Evolutionary conservation across 1,140 invertebrate genomes (phyloP).

Genomic region (Aphidius ervi): DNA sequence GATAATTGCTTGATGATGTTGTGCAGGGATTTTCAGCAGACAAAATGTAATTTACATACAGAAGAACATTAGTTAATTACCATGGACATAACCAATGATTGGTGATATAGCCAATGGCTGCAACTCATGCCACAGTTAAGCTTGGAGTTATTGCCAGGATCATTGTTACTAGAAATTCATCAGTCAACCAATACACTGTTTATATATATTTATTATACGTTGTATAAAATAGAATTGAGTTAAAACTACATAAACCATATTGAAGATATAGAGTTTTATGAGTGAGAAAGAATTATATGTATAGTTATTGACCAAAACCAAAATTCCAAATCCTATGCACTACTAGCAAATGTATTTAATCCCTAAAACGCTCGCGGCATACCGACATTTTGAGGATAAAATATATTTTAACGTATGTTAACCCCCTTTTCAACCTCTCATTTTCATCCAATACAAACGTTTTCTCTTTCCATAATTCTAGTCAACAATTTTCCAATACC

Average conservation of each 20-base stretch:
- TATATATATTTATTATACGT: slow-evolving; percentile 12
- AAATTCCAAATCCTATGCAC: slow-evolving; percentile 8
- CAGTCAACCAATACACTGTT: slow-evolving; percentile 34
- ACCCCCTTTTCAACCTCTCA: not conserved
- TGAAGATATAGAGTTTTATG: not conserved
- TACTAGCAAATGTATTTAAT: slow-evolving; percentile 23
- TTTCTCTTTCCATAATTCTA: not conserved
- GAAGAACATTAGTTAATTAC: slow-evolving; percentile 55
- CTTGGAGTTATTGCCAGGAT: slow-evolving; percentile 52
- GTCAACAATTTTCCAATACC: slow-evolving; percentile 1
- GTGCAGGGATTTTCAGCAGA: slow-evolving; percentile 9
- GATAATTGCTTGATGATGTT: slow-evolving; percentile 1
- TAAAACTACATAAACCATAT: no score
- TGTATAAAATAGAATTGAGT: no score
- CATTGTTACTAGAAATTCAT: slow-evolving; percentile 52
- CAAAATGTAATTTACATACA: slow-evolving; percentile 46
- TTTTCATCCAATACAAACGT: no score
- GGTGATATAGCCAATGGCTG: slow-evolving; percentile 43
- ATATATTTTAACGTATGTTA: slow-evolving; percentile 2
- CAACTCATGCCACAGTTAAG: slow-evolving; percentile 49
- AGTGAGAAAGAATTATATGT: slow-evolving; percentile 2
- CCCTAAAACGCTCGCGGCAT: slow-evolving; percentile 24
- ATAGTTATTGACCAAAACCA: slow-evolving; percentile 11
- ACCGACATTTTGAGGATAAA: slow-evolving; percentile 26
- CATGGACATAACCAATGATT: slow-evolving; percentile 51